Conservation (phyloP, 2,888 invertebrate genomes). For the Pegoplata infirma region DNA sequence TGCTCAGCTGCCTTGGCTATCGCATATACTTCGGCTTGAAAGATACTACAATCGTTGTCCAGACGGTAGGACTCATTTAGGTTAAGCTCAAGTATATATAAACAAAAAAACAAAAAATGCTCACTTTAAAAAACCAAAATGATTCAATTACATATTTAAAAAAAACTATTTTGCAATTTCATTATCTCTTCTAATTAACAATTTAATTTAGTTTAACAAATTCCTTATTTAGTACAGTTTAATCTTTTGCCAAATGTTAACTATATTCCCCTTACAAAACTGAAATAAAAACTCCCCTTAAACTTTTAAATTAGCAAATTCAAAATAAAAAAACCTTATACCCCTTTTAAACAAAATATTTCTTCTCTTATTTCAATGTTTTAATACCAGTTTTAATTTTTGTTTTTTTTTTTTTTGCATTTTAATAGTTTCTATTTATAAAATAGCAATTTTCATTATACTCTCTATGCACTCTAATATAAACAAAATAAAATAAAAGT, state of each 20-base stretch:
- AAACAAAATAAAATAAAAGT: background rate
- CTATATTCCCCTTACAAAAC: background rate
- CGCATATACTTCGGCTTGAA: no score
- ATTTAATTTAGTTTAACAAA: background rate
- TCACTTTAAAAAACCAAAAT: no score
- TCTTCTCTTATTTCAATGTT: background rate
- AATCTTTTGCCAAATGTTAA: background rate
- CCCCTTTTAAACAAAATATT: background rate
- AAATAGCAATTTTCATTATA: background rate
- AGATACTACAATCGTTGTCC: no score
- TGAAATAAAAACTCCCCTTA: background rate
- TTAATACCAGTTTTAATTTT: no score
- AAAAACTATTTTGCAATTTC: background rate
- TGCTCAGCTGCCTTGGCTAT: no score
- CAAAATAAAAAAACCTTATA: background rate
- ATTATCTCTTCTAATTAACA: background rate
- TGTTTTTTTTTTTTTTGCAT: background rate
- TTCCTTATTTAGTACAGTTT: background rate
- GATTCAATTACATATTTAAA: no score
- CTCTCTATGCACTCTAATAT: no score
- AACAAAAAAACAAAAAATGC: no score
- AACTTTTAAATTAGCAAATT: background rate
- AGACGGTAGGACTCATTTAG: no score
- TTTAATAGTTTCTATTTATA: background rate
- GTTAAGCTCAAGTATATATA: no score